Evolutionary conservation across 2,888 invertebrate species (phyloP).

Genomic region (Hypercompe scribonia): DNA sequence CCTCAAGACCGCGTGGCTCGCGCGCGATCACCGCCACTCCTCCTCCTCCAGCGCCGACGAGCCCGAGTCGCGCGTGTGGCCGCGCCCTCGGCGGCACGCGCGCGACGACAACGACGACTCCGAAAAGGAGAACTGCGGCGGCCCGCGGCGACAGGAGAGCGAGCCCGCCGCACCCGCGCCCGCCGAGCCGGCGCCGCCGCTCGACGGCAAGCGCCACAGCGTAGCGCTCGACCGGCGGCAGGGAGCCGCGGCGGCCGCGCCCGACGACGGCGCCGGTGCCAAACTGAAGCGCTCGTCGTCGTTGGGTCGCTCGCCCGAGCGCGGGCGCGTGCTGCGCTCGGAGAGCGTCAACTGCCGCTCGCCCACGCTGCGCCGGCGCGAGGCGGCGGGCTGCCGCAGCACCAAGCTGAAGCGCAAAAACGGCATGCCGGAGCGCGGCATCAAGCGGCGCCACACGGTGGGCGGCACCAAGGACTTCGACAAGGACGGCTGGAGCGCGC

Average conservation of each 20-base stretch:
- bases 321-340: constrained; percentile 84
- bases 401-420: constrained; percentile 91
- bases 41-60: constrained; percentile 73
- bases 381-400: constrained; percentile 83
- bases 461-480: constrained; percentile 96
- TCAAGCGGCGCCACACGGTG: constrained; percentile 96
- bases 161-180: constrained; percentile 38
- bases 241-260: constrained; percentile 45
- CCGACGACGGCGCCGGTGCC: constrained; percentile 54
- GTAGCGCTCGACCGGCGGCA: constrained; percentile 52
- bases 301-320: constrained; percentile 84
- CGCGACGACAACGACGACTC: constrained; percentile 72
- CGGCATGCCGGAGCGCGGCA: constrained; percentile 93
- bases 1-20: constrained; percentile 81
- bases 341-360: constrained; percentile 87
- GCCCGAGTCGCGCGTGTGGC: constrained; percentile 56
- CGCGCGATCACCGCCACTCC: constrained; percentile 75
- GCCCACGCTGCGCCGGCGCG: constrained; percentile 84
- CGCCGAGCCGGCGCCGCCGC: constrained; percentile 38
- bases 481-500: constrained; percentile 87
- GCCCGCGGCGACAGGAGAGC: constrained; percentile 45
- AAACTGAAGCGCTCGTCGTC: constrained; percentile 88
- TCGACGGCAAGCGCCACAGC: constrained; percentile 61
- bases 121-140: constrained; percentile 76
- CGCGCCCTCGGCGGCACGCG: constrained; percentile 47